Evolutionary conservation across 2,797 vertebrate species (phyloP).

Genomic region (Todus mexicanus): DNA sequence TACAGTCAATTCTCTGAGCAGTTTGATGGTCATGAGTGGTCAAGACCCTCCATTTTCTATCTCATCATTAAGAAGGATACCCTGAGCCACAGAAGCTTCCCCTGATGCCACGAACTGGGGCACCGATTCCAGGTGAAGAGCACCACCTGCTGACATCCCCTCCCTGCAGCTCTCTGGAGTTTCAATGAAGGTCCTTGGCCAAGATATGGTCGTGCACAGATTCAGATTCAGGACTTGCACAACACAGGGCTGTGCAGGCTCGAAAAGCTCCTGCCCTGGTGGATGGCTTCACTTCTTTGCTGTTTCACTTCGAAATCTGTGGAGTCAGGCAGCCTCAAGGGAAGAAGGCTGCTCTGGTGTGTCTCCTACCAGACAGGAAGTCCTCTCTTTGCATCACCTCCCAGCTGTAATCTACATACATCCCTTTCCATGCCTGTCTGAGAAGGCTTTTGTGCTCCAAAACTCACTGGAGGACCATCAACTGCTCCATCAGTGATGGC

Average conservation of each 20-base stretch:
- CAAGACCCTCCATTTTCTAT: not conserved
- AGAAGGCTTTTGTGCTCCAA: not conserved
- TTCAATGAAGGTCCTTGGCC: not conserved
- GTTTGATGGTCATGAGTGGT: not conserved
- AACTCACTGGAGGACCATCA: not conserved
- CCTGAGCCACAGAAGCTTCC: fast-evolving
- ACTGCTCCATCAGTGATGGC: not conserved
- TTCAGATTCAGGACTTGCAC: not conserved
- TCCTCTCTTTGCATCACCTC: not conserved
- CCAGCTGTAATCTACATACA: not conserved
- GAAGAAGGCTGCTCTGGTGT: not conserved
- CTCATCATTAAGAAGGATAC: not conserved
- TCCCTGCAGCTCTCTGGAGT: not conserved
- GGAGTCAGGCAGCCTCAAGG: not conserved
- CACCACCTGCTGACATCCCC: conserved; percentile 9
- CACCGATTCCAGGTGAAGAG: not conserved
- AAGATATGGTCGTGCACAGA: not conserved
- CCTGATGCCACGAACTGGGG: not conserved
- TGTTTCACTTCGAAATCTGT: not conserved
- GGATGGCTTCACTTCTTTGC: not conserved
- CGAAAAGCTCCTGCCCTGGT: not conserved
- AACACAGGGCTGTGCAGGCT: not conserved
- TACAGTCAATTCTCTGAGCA: not conserved
- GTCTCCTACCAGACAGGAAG: fast-evolving
- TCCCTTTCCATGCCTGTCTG: not conserved